Percentiles rank a stretch among this genome's conserved stretches.
Evolutionary conservation across 2,797 vertebrate genomes (phyloP).

Genomic region (Takifugu ocellatus): DNA sequence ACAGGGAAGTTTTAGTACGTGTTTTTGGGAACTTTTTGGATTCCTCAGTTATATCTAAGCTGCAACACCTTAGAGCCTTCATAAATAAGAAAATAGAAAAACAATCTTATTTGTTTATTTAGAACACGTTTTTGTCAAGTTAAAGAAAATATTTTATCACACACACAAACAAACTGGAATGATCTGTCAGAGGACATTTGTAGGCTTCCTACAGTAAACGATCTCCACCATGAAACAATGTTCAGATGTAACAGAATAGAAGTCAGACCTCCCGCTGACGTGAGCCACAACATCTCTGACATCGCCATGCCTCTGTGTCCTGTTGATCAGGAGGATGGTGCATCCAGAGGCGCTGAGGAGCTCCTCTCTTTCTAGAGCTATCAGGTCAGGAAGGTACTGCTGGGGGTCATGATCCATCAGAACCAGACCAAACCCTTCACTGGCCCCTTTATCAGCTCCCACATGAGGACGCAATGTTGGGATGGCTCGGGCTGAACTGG

Average conservation of each 20-base stretch:
- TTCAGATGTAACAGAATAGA: conserved; percentile 39
- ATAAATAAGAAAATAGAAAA: too few relatives aligned
- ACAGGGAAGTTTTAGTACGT: too few relatives aligned
- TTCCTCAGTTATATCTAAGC: too few relatives aligned
- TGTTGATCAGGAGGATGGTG: conserved; percentile 58
- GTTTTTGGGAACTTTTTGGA: too few relatives aligned
- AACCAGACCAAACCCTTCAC: conserved; percentile 49
- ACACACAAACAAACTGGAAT: not conserved
- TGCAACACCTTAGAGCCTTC: too few relatives aligned
- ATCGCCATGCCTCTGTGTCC: conserved; percentile 20
- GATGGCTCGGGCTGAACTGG: conserved; percentile 61
- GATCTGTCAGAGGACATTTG: not conserved
- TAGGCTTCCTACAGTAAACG: conserved; percentile 21
- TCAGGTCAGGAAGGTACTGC: conserved; percentile 65
- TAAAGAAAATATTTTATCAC: conserved; percentile 6
- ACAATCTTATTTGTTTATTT: too few relatives aligned
- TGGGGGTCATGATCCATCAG: conserved; percentile 70
- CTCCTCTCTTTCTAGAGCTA: conserved; percentile 50
- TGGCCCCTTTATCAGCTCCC: conserved; percentile 3
- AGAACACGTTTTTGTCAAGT: not conserved
- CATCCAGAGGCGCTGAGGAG: conserved; percentile 54
- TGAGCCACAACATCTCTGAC: conserved; percentile 40
- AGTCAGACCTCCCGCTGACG: conserved; percentile 25
- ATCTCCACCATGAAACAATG: conserved; percentile 55
- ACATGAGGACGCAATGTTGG: conserved; percentile 29